Conservation (phyloP, 2,888 invertebrate genomes). For the Lycia hirtaria region DNA sequence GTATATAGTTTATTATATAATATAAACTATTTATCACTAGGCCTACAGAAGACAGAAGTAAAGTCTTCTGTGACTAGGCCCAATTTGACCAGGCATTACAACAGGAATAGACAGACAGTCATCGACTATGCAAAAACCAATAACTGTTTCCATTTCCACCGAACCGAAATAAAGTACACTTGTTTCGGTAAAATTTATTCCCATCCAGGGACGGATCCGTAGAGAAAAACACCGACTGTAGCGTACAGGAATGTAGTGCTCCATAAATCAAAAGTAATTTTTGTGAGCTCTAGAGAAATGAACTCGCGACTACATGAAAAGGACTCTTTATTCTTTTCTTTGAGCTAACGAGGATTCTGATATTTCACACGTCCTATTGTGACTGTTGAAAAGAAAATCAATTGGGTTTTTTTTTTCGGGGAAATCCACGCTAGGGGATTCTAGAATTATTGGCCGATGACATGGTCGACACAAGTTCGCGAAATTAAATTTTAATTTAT, state of each 20-base stretch:
- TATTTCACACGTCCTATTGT: slow-evolving; percentile 9
- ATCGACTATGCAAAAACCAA: background rate
- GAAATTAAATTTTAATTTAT: too few relatives aligned
- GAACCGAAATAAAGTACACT: slow-evolving; percentile 10
- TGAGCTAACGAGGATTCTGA: slow-evolving; percentile 9
- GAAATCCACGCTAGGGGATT: background rate
- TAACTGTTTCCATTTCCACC: slow-evolving; percentile 13
- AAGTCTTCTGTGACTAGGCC: too few relatives aligned
- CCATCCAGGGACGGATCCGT: slow-evolving; percentile 19
- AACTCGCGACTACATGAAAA: slow-evolving; percentile 13
- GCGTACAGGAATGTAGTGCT: slow-evolving; percentile 18
- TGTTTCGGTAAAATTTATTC: slow-evolving; percentile 25
- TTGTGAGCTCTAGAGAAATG: slow-evolving; percentile 23
- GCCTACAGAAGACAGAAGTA: too few relatives aligned
- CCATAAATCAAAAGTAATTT: slow-evolving; percentile 28
- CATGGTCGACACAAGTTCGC: too few relatives aligned
- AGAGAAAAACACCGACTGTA: slow-evolving; percentile 23
- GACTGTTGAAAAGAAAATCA: background rate
- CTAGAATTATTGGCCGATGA: background rate
- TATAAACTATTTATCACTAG: too few relatives aligned
- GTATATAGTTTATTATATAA: too few relatives aligned
- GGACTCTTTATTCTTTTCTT: slow-evolving; percentile 7
- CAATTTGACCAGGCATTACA: background rate
- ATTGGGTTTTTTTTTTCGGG: background rate
- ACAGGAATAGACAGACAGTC: background rate